A percentile compares a stretch with the other conserved stretches of the same genome.
Conservation (phyloP, 2,888 invertebrate genomes). For the Cancer borealis region DNA sequence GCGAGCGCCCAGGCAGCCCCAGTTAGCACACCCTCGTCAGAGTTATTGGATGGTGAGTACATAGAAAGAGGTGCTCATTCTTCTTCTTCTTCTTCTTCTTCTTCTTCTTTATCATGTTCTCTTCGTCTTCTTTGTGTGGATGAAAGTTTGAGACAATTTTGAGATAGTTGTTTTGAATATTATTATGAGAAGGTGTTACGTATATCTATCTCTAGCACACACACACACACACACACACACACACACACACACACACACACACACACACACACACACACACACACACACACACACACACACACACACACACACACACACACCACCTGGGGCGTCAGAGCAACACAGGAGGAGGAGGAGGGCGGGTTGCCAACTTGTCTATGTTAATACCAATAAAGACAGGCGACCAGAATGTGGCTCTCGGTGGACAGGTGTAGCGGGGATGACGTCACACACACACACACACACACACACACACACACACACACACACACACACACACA, state of each 20-base stretch:
- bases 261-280: conserved; percentile 3
- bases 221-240: background rate
- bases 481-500: conserved; percentile 53
- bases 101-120: background rate
- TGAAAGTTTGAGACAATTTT: too few relatives aligned
- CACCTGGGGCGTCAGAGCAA: background rate
- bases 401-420: background rate
- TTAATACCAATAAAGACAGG: conserved; percentile 45
- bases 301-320: background rate
- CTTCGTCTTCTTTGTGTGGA: too few relatives aligned
- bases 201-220: background rate
- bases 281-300: conserved; percentile 20
- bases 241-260: background rate
- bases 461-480: conserved; percentile 40
- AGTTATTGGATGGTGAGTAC: conserved; percentile 66
- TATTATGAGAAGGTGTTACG: too few relatives aligned
- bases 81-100: background rate
- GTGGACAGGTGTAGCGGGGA: conserved; percentile 57
- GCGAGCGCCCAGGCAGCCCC: conserved; percentile 66
- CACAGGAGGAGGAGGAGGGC: background rate
- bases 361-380: conserved; percentile 28
- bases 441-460: conserved; percentile 49
- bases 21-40: conserved; percentile 76
- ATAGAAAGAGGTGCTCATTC: background rate
- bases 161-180: too few relatives aligned